phyloP scores from a whole-genome alignment of 2,888 invertebrate species.

The Notodonta ziczac region DNA sequence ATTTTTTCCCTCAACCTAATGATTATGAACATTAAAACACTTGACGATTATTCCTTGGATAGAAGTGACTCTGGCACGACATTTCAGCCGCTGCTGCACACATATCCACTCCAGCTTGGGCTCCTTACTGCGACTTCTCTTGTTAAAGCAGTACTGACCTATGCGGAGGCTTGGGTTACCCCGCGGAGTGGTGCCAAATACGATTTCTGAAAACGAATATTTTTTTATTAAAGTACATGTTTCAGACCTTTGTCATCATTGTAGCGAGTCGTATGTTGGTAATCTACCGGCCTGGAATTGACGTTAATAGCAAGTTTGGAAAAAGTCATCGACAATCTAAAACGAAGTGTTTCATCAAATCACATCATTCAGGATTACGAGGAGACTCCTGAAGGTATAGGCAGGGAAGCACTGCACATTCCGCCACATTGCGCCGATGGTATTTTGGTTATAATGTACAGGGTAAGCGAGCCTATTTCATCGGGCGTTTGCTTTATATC shows the following conservation, averaged over 20 bases:
- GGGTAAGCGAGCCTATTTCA: no score
- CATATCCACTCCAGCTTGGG: slow-evolving; percentile 38
- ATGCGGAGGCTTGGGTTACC: slow-evolving; percentile 37
- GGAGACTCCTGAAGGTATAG: no score
- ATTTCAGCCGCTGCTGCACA: slow-evolving; percentile 29
- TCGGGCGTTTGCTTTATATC: no score
- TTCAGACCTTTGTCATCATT: no score
- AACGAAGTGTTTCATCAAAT: no score
- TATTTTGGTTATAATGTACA: no score
- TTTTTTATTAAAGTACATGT: neutral
- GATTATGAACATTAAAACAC: slow-evolving; percentile 17
- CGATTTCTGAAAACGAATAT: slow-evolving; percentile 7
- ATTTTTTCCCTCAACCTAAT: slow-evolving; percentile 4
- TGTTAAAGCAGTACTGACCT: slow-evolving; percentile 36
- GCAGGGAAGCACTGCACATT: no score
- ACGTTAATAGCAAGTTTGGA: no score
- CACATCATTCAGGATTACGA: no score
- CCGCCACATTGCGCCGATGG: no score
- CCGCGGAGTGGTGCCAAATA: slow-evolving; percentile 26
- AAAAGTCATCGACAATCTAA: no score
- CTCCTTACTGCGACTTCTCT: slow-evolving; percentile 27
- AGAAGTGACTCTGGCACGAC: slow-evolving; percentile 37
- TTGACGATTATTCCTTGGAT: slow-evolving; percentile 20
- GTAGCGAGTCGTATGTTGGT: no score
- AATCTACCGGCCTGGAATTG: neutral